A percentile compares a stretch with the other conserved stretches of the same genome.
Evolutionary conservation across 2,113 vertebrate species (phyloP).

Genomic region (Cavia porcellus): DNA sequence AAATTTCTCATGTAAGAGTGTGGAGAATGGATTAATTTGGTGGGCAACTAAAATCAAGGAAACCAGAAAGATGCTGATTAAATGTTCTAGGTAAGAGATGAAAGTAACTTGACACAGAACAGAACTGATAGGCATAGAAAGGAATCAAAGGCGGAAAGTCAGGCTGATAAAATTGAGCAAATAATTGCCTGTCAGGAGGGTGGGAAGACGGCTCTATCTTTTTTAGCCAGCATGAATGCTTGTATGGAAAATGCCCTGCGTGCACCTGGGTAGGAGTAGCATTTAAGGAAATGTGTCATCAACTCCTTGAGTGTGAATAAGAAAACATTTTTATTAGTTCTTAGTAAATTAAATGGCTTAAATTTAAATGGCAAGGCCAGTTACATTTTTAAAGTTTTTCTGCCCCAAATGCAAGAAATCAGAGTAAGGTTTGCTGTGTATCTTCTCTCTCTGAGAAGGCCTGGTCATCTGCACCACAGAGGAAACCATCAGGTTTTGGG

Average conservation of each 20-base stretch:
- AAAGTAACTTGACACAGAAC: neutral
- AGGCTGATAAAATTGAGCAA: neutral
- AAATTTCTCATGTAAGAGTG: neutral
- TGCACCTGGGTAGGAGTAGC: neutral
- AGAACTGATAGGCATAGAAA: neutral
- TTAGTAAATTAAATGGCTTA: constrained; percentile 21
- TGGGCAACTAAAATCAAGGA: neutral
- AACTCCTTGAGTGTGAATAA: neutral
- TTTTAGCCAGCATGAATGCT: neutral
- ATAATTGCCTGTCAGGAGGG: neutral
- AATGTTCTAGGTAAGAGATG: constrained; percentile 50
- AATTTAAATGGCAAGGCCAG: neutral
- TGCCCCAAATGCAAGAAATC: constrained; percentile 59
- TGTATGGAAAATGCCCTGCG: neutral
- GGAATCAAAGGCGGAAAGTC: neutral
- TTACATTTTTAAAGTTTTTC: constrained; percentile 34
- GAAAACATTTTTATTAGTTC: neutral
- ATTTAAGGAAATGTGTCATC: constrained; percentile 20
- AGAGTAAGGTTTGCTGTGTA: constrained; percentile 68
- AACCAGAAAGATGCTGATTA: neutral
- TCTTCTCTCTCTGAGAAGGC: constrained; percentile 65
- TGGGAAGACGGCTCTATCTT: neutral
- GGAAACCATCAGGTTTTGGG: constrained; percentile 77
- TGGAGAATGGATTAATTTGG: constrained; percentile 3
- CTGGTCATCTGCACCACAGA: constrained; percentile 78